Evolutionary conservation across 2,888 invertebrate species (phyloP).

Genomic region (Melinaea marsaeus): DNA sequence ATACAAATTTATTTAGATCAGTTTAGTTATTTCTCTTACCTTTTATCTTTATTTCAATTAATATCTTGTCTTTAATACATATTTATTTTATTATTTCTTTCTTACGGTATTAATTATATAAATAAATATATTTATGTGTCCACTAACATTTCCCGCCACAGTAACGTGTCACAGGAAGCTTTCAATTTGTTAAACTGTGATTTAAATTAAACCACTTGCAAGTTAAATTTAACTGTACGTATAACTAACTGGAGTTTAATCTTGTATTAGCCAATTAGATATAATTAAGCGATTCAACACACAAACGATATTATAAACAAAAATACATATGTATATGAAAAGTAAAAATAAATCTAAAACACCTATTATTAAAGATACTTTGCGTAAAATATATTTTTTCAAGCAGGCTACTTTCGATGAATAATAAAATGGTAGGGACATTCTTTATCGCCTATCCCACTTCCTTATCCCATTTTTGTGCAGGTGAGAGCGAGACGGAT

Average conservation of each 20-base stretch:
- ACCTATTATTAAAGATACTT: slow-evolving; percentile 14
- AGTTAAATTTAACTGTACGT: too few relatives aligned
- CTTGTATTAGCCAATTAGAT: too few relatives aligned
- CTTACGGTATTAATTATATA: too few relatives aligned
- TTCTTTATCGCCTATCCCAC: slow-evolving; percentile 49
- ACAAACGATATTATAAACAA: too few relatives aligned
- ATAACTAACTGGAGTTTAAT: too few relatives aligned
- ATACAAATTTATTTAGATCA: slow-evolving; percentile 10
- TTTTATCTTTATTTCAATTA: not conserved
- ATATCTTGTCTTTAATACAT: not conserved
- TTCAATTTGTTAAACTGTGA: slow-evolving; percentile 51
- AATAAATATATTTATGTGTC: too few relatives aligned
- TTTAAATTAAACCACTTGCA: slow-evolving; percentile 54
- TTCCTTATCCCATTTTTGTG: slow-evolving; percentile 27
- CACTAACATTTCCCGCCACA: too few relatives aligned
- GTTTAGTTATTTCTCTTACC: not conserved
- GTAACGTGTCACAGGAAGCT: slow-evolving; percentile 39
- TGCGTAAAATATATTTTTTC: slow-evolving; percentile 37
- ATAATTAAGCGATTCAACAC: too few relatives aligned
- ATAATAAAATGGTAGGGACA: slow-evolving; percentile 68
- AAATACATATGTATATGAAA: too few relatives aligned
- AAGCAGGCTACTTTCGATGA: slow-evolving; percentile 51
- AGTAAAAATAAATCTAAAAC: too few relatives aligned
- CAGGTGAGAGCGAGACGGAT: slow-evolving; percentile 40
- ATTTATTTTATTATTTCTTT: too few relatives aligned